Evolutionary conservation across 2,888 invertebrate species (phyloP), one percentile per base, ranked within the genome.

Genomic region (Odontocolon sp.): DNA sequence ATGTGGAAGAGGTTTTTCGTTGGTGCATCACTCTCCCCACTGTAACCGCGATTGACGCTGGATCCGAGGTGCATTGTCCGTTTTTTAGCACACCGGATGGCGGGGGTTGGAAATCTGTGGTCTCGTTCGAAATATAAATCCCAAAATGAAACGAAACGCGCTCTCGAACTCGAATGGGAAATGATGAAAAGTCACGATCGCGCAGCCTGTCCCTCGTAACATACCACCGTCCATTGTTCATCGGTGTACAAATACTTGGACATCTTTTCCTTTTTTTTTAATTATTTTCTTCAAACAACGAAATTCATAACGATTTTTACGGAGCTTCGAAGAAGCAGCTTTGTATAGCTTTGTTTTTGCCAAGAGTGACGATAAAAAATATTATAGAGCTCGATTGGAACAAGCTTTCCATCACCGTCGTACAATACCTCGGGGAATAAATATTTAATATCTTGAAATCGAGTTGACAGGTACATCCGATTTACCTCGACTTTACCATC

Each of bases 91-190:
- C 38, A 38, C 63, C 73, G 78, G 71, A 70, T 68, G 73, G 72
- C 57, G 69, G 57, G 75, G 63, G n/a, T 74, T 74, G 71, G 59
- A 52, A 76, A 74, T 45, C 61, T 73, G 78, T 42, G 80, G 78
- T 80, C 66, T 78, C 59, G 72, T 78, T 47, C 59, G 76, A 69
- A 69, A 78, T 70, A 78, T 80, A 77, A 77, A 78, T 74, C 72
- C 59, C 64, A n/a, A n/a, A n/a, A n/a, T n/a, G 59, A 70, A 78
- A 73, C 69, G 75, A 67, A 77, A 68, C 56, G 16, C 56, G 47
- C 54, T 61, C 54, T 16, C 47, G 40, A 61, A 61, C 31, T 36
- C 56, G 26, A 14, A 26, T 23, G 6, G 40, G 57, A 56, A 21
- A 59, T 38, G 72, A 70, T 76, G 63, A 63, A 77, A 73, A 72